Base-by-base conservation (phyloP, 2,797 vertebrate species). In the Micropoecilia bifurca region DNA sequence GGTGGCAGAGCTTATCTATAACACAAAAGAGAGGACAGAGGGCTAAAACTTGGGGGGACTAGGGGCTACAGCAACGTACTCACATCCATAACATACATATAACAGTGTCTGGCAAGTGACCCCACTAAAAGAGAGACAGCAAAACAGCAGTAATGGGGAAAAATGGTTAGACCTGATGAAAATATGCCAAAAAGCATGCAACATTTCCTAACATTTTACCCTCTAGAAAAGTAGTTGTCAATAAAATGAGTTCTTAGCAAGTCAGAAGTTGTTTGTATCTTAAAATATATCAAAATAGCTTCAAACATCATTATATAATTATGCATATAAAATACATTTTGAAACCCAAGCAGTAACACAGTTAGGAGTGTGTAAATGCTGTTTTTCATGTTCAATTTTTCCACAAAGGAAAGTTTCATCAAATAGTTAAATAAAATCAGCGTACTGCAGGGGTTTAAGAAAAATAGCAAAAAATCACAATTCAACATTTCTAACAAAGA, bases 31-130 rank as follows among this genome's bases (percentile, higher is more conserved):
- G 96, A 97, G 96, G 97, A 97, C 97, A 97, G 96, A 97, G 97
- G 96, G 97, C 97, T 96, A 96, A 96, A 88, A 97, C 95, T 97
- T 96, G 95, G 96, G 97, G 96, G 96, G 96, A 95, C 96, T 96
- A 96, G 95, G 96, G 93, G 97, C 97, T 97, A 97, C 95, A 96
- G 96, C 96, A 97, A 96, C 96, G 97, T 97, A 98, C 97, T 98
- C 97, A 97, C 97, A 98, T 97, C 97, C 96, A 98, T 96, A 98
- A 98, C 96, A 97, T 97, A 98, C 88, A 95, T 97, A 97, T 96
- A 98, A 98, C 97, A 98, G 96, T 97, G 96, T 96, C 97, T 97
- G 96, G 97, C 96, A 97, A 97, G 96, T 97, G 97, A 97, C 96
- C 97, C 96, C 97, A 97, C 97, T 98, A 98, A 97, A 97, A 98